A percentile compares a stretch with the other conserved stretches of the same genome.
Conservation (phyloP, 2,888 invertebrate species). For the Sphinx pinastri region DNA sequence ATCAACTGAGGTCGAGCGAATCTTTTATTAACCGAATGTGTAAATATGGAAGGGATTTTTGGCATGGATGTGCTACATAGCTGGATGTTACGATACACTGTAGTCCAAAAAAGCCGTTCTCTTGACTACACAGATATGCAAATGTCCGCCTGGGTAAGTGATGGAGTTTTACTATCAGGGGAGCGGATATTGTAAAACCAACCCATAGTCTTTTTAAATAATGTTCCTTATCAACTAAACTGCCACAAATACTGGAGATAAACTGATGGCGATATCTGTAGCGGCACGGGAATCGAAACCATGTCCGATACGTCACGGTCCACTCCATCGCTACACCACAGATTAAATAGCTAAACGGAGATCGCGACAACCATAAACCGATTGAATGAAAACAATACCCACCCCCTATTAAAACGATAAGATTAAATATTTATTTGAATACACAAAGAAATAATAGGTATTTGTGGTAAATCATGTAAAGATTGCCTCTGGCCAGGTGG, state of each 20-base stretch:
- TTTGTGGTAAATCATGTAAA: neutral
- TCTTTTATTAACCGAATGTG: neutral
- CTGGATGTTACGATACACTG: too few species aligned
- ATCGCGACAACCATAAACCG: neutral
- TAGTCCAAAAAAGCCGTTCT: too few species aligned
- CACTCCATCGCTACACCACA: neutral
- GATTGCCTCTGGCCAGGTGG: too few species aligned
- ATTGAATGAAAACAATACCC: neutral
- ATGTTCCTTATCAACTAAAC: too few species aligned
- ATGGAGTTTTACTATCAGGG: too few species aligned
- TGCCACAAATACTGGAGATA: neutral
- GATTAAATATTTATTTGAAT: neutral
- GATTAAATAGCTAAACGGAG: neutral
- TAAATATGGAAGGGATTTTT: too few species aligned
- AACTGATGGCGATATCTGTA: neutral
- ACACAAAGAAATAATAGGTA: neutral
- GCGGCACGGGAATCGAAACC: constrained; percentile 7
- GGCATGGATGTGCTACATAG: too few species aligned
- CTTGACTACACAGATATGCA: too few species aligned
- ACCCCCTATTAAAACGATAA: neutral
- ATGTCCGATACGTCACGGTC: constrained; percentile 11
- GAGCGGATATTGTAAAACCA: too few species aligned
- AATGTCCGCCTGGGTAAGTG: too few species aligned
- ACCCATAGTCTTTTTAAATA: too few species aligned
- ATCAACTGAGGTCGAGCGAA: neutral